phyloP scores from a whole-genome alignment of 2,113 vertebrate genomes.

The Jacana jacana region DNA sequence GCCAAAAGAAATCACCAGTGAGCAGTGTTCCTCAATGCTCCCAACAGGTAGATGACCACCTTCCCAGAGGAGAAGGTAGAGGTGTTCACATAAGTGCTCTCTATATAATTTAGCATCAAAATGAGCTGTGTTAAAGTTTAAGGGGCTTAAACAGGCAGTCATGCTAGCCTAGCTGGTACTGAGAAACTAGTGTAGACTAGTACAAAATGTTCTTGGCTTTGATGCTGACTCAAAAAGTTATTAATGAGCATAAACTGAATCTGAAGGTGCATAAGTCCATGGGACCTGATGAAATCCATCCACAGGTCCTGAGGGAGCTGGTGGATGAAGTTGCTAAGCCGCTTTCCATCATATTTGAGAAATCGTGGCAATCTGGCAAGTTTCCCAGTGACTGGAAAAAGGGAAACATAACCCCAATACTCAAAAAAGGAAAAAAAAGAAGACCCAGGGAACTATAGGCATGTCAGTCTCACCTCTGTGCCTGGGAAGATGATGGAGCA shows the following conservation, averaged over 20 bases:
- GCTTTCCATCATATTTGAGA: too few species aligned
- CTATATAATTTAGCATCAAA: background rate
- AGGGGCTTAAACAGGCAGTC: background rate
- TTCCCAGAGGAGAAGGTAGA: background rate
- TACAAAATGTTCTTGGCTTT: background rate
- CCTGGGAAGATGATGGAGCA: too few species aligned
- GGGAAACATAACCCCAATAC: too few species aligned
- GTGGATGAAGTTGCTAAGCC: too few species aligned
- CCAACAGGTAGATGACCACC: background rate
- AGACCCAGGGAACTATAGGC: too few species aligned
- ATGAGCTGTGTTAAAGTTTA: background rate
- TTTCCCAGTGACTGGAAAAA: too few species aligned
- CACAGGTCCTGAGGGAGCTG: too few species aligned
- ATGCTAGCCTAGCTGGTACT: background rate
- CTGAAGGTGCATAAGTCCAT: too few species aligned
- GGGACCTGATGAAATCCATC: too few species aligned
- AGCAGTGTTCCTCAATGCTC: background rate
- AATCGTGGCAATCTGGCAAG: too few species aligned
- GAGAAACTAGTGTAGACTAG: background rate
- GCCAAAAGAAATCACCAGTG: background rate
- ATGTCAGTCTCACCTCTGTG: too few species aligned
- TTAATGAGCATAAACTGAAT: fast-evolving
- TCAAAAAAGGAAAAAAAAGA: too few species aligned
- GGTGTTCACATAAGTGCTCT: background rate
- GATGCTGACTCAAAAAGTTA: background rate